phyloP scores from a whole-genome alignment of 2,888 invertebrate genomes.

The Dione vanillae region DNA sequence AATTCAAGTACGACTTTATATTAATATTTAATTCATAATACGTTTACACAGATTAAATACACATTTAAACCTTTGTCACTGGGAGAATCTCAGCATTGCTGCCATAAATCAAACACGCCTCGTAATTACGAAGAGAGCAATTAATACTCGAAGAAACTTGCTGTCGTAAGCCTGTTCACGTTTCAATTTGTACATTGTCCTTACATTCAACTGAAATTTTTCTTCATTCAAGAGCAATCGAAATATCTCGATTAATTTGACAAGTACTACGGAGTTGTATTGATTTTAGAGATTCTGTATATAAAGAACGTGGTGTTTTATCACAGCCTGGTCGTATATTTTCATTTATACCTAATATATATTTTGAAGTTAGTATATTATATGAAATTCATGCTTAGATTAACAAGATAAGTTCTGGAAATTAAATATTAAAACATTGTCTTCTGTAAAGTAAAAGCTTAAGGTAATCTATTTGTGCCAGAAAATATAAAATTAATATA shows the following conservation, averaged over 20 bases:
- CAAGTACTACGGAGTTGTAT: not conserved
- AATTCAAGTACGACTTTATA: too few species aligned
- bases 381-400: not conserved
- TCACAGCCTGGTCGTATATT: not conserved
- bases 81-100: constrained; percentile 21
- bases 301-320: not conserved
- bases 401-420: not conserved
- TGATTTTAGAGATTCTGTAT: not conserved
- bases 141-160: constrained; percentile 36
- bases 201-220: constrained; percentile 9
- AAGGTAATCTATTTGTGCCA: not conserved
- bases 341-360: not conserved
- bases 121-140: constrained; percentile 40
- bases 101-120: constrained; percentile 36
- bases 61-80: constrained; percentile 27
- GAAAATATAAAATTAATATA: too few species aligned
- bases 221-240: not conserved
- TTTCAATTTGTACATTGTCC: constrained; percentile 28
- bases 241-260: not conserved
- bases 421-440: not conserved
- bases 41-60: constrained; percentile 15
- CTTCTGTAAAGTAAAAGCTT: not conserved
- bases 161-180: constrained; percentile 27
- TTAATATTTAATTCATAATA: too few species aligned
- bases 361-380: not conserved